A percentile compares a stretch with the other conserved stretches of the same genome.
phyloP scores from a whole-genome alignment of 2,888 invertebrate genomes.

The Taphrorychus bicolor region DNA sequence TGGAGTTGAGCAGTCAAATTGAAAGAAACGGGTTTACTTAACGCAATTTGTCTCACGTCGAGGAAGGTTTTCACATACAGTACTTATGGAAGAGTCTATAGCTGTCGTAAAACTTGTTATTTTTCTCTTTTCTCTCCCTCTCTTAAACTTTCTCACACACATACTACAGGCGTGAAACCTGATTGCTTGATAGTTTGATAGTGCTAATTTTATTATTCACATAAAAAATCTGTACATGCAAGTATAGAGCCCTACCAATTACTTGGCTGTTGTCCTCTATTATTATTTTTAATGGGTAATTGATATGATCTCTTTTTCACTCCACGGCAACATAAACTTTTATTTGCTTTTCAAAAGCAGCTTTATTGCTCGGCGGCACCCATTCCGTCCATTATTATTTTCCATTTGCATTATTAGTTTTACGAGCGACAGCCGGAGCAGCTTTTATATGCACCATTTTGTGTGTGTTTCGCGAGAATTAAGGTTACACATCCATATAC shows the following conservation, averaged over 20 bases:
- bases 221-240: too few relatives aligned
- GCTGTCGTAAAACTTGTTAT: background rate
- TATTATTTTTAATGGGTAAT: background rate
- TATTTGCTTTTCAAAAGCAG: slow-evolving; percentile 16
- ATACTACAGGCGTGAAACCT: too few relatives aligned
- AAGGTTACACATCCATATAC: slow-evolving; percentile 1
- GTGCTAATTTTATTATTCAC: too few relatives aligned
- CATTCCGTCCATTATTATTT: slow-evolving; percentile 21
- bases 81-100: too few relatives aligned
- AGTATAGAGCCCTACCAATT: too few relatives aligned
- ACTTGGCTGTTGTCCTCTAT: background rate
- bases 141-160: too few relatives aligned
- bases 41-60: too few relatives aligned
- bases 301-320: slow-evolving; percentile 11
- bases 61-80: too few relatives aligned
- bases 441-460: background rate
- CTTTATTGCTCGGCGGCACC: slow-evolving; percentile 21
- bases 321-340: slow-evolving; percentile 11
- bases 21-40: too few relatives aligned
- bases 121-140: too few relatives aligned
- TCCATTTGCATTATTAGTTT: slow-evolving; percentile 20
- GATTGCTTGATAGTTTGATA: too few relatives aligned
- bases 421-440: slow-evolving; percentile 34
- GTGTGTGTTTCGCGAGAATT: slow-evolving; percentile 1
- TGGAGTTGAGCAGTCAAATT: too few relatives aligned